Evolutionary conservation across 2,888 invertebrate species (phyloP).

Genomic region (Eupeodes luniger): DNA sequence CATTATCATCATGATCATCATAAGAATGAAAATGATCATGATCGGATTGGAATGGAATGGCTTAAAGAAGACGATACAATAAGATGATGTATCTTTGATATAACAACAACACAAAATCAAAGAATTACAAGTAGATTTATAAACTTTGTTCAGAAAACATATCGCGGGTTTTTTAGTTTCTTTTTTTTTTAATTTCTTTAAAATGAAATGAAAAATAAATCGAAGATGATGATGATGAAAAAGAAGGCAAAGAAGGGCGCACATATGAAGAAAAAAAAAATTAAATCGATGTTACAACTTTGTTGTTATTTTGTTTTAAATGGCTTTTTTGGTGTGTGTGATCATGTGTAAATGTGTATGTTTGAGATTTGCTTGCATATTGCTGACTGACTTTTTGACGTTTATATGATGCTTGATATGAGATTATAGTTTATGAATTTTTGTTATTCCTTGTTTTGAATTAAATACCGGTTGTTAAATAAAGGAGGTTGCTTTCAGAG

Average conservation of each 20-base stretch:
- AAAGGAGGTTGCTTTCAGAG: conserved; percentile 3
- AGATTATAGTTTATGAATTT: conserved; percentile 54
- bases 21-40: conserved; percentile 49
- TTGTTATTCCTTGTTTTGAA: background rate
- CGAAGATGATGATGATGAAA: background rate
- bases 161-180: conserved; percentile 21
- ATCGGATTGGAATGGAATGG: conserved; percentile 29
- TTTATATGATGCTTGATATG: conserved; percentile 68
- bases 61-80: conserved; percentile 53
- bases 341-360: conserved; percentile 9
- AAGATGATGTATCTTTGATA: conserved; percentile 65
- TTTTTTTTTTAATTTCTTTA: background rate
- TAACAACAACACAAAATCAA: conserved; percentile 54
- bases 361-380: conserved; percentile 33
- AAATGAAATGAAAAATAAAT: conserved; percentile 26
- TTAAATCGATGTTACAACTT: conserved; percentile 35
- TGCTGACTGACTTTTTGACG: conserved; percentile 70
- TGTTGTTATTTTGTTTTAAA: conserved; percentile 48
- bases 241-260: background rate
- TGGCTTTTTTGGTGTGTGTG: background rate
- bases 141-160: conserved; percentile 40
- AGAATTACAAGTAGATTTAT: conserved; percentile 41
- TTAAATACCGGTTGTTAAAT: conserved; percentile 1
- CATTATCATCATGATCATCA: conserved; percentile 17
- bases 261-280: background rate